Evolutionary conservation across 1,140 invertebrate species (phyloP).

Genomic region (Megathymus violae): DNA sequence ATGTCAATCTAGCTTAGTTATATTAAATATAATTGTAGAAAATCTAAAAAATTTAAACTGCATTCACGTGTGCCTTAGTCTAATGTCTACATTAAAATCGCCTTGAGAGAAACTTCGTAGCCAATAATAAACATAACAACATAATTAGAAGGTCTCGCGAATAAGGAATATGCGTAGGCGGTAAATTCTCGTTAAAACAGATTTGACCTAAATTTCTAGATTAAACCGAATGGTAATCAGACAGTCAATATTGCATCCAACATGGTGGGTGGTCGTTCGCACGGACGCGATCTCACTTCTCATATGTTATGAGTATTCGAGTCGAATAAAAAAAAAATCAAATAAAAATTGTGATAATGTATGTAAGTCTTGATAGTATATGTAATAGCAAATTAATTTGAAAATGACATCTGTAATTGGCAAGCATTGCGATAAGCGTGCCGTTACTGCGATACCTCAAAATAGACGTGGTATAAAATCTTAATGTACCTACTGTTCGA

Average conservation of each 20-base stretch:
- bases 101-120: not conserved
- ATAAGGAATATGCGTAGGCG: constrained; percentile 46
- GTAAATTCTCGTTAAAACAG: constrained; percentile 44
- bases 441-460: no score
- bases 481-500: no score
- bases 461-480: no score
- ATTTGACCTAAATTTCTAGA: constrained; percentile 56
- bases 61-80: no score
- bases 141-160: constrained; percentile 43
- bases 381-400: constrained; percentile 7
- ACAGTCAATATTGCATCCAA: constrained; percentile 25
- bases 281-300: constrained; percentile 8
- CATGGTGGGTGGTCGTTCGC: constrained; percentile 14
- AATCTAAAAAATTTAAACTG: no score
- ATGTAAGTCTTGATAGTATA: not conserved
- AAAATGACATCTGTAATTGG: not conserved
- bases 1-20: no score
- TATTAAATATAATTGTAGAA: no score
- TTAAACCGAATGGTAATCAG: constrained; percentile 47
- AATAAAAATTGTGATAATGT: constrained; percentile 6
- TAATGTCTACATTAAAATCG: not conserved
- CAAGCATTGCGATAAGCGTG: no score
- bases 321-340: not conserved
- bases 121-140: constrained; percentile 7
- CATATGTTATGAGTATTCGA: constrained; percentile 19